Evolutionary conservation across 1,140 invertebrate genomes (phyloP).

Genomic region (Gryllus bimaculatus): DNA sequence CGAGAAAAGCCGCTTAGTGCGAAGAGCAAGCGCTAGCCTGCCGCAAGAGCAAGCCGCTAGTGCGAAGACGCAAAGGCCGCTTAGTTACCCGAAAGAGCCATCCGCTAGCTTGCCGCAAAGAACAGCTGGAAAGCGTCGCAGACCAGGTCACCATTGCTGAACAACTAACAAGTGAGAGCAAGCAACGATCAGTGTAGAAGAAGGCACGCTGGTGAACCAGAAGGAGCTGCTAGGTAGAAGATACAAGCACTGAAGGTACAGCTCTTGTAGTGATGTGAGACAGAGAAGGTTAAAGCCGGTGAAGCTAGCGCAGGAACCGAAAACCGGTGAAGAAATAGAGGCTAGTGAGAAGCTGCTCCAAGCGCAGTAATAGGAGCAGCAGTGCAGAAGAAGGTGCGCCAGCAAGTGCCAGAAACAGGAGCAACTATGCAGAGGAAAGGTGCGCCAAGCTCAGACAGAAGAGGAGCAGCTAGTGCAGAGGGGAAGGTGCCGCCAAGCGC

Average conservation of each 20-base stretch:
- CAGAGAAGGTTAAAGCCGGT: not conserved
- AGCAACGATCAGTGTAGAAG: constrained; percentile 15
- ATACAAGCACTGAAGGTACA: not conserved
- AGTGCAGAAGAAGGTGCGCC: not conserved
- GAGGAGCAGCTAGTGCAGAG: not conserved
- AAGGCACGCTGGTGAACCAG: not conserved
- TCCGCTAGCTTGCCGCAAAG: not conserved
- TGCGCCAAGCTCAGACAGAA: not conserved
- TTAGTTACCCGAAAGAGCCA: too few species aligned
- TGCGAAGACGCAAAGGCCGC: too few species aligned
- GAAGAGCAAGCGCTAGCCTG: too few species aligned
- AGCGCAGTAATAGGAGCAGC: not conserved
- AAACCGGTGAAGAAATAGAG: not conserved
- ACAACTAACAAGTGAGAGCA: not conserved
- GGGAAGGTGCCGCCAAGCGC: constrained; percentile 8
- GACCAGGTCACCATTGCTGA: not conserved
- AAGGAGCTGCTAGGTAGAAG: not conserved
- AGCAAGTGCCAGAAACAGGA: not conserved
- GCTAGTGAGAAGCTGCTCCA: not conserved
- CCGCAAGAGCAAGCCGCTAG: too few species aligned
- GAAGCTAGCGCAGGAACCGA: constrained; percentile 3
- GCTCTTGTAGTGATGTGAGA: not conserved
- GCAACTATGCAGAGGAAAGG: too few species aligned
- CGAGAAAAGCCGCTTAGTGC: too few species aligned
- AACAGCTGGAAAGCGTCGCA: not conserved